Evolutionary conservation across 2,797 vertebrate genomes (phyloP).

Genomic region (Rhyacichthys aspro): DNA sequence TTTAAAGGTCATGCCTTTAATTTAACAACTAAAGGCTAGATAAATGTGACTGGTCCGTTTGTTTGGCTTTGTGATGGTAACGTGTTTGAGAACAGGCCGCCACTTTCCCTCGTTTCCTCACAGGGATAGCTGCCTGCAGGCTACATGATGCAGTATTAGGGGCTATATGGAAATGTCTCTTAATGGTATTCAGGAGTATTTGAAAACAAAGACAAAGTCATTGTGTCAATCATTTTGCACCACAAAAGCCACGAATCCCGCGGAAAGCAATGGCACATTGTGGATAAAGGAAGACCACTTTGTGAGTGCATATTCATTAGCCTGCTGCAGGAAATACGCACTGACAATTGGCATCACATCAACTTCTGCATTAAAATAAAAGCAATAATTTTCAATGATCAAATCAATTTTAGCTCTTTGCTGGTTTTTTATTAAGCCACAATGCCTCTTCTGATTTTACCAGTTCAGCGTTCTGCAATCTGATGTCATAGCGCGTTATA

Average conservation of each 20-base stretch:
- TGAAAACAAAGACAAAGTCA: slow-evolving; percentile 72
- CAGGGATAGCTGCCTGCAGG: slow-evolving; percentile 41
- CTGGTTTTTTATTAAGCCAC: slow-evolving; percentile 39
- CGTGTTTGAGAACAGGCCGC: slow-evolving; percentile 10
- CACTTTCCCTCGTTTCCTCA: slow-evolving; percentile 55
- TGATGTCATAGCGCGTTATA: slow-evolving; percentile 40
- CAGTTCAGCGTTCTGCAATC: slow-evolving; percentile 36
- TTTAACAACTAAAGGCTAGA: not conserved
- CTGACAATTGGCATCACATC: slow-evolving; percentile 49
- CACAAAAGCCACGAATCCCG: slow-evolving; percentile 68
- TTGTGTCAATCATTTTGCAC: slow-evolving; percentile 72
- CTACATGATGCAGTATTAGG: slow-evolving; percentile 31
- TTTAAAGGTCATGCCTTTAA: not conserved
- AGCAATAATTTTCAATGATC: slow-evolving; percentile 38
- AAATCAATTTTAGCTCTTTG: slow-evolving; percentile 32
- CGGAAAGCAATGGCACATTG: slow-evolving; percentile 63
- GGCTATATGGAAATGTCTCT: slow-evolving; percentile 55
- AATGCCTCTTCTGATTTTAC: slow-evolving; percentile 25
- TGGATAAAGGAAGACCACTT: slow-evolving; percentile 63
- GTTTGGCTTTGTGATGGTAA: not conserved
- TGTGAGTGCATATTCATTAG: slow-evolving; percentile 73
- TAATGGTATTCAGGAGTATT: slow-evolving; percentile 59
- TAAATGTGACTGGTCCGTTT: not conserved
- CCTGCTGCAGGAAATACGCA: slow-evolving; percentile 74
- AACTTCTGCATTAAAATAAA: slow-evolving; percentile 44